Evolutionary conservation across 2,888 invertebrate species (phyloP).

Genomic region (Dusona sp.): DNA sequence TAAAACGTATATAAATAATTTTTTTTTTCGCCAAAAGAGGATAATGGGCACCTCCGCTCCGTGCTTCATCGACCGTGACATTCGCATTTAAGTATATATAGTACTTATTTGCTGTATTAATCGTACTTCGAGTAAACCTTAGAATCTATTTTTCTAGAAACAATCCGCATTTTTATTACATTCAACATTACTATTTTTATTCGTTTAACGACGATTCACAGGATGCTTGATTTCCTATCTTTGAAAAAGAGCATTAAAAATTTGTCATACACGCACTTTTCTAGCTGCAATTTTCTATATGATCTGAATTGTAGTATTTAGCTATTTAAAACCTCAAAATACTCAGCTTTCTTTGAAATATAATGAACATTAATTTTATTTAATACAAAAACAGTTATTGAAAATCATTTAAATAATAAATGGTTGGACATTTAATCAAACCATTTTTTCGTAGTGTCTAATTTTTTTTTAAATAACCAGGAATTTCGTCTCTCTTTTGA

Average conservation of each 20-base stretch:
- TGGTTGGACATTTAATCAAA: too few relatives aligned
- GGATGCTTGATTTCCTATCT: neutral
- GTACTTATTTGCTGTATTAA: neutral
- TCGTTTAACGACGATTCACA: neutral
- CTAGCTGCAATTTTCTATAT: neutral
- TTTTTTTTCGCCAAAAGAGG: slow-evolving; percentile 37
- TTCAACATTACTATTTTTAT: neutral
- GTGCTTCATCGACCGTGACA: slow-evolving; percentile 63
- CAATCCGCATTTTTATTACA: neutral
- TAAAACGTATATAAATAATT: too few relatives aligned
- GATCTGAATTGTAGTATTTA: too few relatives aligned
- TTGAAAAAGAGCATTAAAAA: neutral
- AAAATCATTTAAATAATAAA: too few relatives aligned
- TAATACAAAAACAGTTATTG: too few relatives aligned
- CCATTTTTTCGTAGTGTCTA: too few relatives aligned
- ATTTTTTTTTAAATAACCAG: too few relatives aligned
- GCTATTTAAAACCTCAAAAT: neutral
- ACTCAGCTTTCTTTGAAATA: too few relatives aligned
- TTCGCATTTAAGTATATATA: slow-evolving; percentile 39
- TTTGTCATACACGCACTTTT: neutral
- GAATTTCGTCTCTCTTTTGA: too few relatives aligned
- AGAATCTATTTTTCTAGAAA: neutral
- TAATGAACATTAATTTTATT: too few relatives aligned
- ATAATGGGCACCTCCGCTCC: slow-evolving; percentile 44
- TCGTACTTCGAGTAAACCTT: neutral